Percentiles rank a stretch among this genome's conserved stretches.
These are phyloP conservation scores for Sminthurinus aureus DNA, from an alignment of 2,888 invertebrate species.

Conservation along the genomic window DNA sequence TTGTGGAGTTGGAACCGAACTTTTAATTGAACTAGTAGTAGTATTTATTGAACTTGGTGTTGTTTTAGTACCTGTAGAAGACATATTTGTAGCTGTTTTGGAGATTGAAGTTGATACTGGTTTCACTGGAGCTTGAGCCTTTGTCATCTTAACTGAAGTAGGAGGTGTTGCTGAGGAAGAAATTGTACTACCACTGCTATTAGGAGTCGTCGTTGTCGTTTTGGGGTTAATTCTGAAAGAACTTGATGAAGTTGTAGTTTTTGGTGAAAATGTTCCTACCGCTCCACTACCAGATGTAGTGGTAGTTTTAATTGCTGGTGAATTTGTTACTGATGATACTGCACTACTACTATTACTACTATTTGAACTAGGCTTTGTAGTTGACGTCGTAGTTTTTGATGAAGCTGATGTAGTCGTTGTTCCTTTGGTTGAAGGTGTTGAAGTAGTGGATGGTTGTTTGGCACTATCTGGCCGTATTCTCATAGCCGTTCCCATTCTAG, in stretches of 20 bases:
- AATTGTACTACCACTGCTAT: not conserved
- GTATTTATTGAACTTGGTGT: not conserved
- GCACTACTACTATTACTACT: no score
- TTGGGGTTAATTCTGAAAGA: no score
- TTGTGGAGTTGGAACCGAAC: not conserved
- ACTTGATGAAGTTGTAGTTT: conserved; percentile 22
- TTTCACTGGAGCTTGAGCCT: no score
- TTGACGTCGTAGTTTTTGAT: not conserved
- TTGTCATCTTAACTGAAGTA: no score
- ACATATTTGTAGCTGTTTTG: not conserved
- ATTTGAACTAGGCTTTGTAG: no score
- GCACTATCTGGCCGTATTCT: conserved; percentile 21
- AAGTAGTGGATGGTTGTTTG: conserved; percentile 14
- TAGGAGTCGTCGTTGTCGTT: conserved; percentile 21
- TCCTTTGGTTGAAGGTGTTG: not conserved
- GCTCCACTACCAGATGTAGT: not conserved
- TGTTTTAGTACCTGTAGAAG: no score
- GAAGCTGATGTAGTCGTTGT: not conserved
- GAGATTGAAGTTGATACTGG: not conserved
- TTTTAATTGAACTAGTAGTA: not conserved
- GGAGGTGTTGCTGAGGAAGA: conserved; percentile 19
- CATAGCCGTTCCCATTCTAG: conserved; percentile 26
- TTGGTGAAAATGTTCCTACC: not conserved
- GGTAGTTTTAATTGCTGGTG: not conserved
- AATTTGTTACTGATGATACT: conserved; percentile 9